Percentiles rank a stretch among this genome's conserved stretches.
These are phyloP conservation scores for Chironomus tentans DNA, from an alignment of 2,888 invertebrate species.

Conservation along the genomic window DNA sequence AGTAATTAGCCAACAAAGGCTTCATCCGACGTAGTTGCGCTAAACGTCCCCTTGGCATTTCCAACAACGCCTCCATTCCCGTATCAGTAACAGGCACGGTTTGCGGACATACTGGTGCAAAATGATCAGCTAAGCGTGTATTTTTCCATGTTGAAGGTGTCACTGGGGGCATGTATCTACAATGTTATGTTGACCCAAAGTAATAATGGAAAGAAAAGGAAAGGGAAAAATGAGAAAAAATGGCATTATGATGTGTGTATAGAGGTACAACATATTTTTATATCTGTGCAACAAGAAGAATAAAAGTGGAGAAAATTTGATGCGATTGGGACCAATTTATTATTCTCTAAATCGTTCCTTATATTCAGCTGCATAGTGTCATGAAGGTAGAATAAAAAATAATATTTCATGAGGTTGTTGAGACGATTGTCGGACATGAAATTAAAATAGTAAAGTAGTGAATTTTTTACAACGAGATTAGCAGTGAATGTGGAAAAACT, in stretches of 20 bases:
- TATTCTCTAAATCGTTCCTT: too few relatives aligned
- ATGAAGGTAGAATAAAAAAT: not conserved
- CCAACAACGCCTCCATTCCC: slow-evolving; percentile 47
- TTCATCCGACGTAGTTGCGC: slow-evolving; percentile 75
- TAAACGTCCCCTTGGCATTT: slow-evolving; percentile 74
- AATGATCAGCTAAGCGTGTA: slow-evolving; percentile 67
- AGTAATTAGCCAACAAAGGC: slow-evolving; percentile 81
- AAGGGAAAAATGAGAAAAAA: not conserved
- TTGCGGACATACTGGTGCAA: slow-evolving; percentile 84
- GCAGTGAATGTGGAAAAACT: not conserved
- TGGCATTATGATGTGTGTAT: not conserved
- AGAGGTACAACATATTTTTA: not conserved
- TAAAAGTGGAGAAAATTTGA: not conserved
- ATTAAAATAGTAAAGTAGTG: not conserved
- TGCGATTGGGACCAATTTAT: not conserved
- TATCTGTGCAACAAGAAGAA: too few relatives aligned
- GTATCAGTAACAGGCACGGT: slow-evolving; percentile 54
- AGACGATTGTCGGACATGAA: not conserved
- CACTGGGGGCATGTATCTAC: slow-evolving; percentile 87
- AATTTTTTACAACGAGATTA: not conserved
- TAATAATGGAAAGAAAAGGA: not conserved
- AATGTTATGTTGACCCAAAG: not conserved
- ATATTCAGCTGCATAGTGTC: not conserved
- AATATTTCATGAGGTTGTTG: not conserved
- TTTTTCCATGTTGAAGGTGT: slow-evolving; percentile 83